Evolutionary conservation across 2,113 vertebrate genomes (phyloP).

Genomic region (Hystrix cristata): DNA sequence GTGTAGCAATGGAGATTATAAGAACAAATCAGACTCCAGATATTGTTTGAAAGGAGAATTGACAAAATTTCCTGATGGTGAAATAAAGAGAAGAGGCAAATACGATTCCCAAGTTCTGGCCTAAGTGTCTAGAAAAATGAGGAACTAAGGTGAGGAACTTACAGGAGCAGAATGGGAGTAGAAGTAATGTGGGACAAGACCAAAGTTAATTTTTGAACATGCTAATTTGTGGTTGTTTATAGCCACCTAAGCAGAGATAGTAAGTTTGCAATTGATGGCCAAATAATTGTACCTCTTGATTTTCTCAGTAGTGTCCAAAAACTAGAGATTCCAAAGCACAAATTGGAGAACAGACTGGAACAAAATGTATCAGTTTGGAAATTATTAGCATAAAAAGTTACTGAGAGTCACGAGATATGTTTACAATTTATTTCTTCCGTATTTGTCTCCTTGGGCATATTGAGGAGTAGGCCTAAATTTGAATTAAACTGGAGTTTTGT

Average conservation of each 20-base stretch:
- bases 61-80: neutral
- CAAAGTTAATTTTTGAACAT: neutral
- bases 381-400: neutral
- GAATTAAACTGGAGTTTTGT: neutral
- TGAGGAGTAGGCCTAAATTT: neutral
- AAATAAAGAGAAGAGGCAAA: neutral
- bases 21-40: neutral
- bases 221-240: neutral
- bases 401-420: neutral
- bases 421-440: neutral
- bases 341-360: neutral
- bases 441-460: neutral
- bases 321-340: neutral
- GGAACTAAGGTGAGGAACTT: neutral
- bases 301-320: constrained; percentile 9
- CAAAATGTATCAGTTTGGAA: neutral
- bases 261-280: neutral
- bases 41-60: neutral
- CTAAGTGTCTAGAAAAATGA: neutral
- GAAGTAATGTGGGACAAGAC: neutral
- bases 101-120: neutral
- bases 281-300: neutral
- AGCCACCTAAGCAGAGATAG: neutral
- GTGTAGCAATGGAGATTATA: neutral
- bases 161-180: neutral